Evolutionary conservation across 2,888 invertebrate genomes (phyloP).

Genomic region (Pardosa pseudoannulata): DNA sequence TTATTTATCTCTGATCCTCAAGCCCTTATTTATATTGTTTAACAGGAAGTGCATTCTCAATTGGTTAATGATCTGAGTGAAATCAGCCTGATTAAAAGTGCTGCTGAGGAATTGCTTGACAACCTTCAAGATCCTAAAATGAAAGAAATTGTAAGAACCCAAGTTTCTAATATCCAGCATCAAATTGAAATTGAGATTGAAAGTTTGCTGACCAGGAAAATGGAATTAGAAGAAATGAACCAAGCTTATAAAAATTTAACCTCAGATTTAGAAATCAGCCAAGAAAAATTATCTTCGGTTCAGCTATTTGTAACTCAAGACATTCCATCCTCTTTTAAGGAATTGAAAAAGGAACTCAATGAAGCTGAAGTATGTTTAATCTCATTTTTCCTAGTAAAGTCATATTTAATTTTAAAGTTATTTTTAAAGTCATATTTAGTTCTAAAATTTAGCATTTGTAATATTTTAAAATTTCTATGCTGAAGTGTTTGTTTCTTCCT

Average conservation of each 20-base stretch:
- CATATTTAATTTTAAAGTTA: no score
- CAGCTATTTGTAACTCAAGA: not conserved
- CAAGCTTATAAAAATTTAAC: not conserved
- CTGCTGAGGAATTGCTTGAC: not conserved
- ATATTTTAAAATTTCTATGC: no score
- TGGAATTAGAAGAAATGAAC: not conserved
- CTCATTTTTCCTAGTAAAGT: no score
- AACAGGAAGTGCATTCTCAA: not conserved
- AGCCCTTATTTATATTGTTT: no score
- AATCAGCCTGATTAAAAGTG: not conserved
- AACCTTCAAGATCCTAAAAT: not conserved
- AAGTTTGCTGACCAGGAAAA: not conserved
- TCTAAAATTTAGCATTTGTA: no score
- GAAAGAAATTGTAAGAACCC: not conserved
- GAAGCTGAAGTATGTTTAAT: not conserved
- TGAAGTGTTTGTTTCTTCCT: no score
- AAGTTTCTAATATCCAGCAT: not conserved
- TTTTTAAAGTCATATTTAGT: no score
- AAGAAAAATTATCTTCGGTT: not conserved
- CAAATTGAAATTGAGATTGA: not conserved
- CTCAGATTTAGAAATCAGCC: not conserved
- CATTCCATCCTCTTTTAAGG: constrained; percentile 5
- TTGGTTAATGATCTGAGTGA: not conserved
- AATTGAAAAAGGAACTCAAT: not conserved
- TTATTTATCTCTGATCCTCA: no score